phyloP scores from a whole-genome alignment of 2,797 vertebrate genomes.

The Phrynocephalus vlangalii region DNA sequence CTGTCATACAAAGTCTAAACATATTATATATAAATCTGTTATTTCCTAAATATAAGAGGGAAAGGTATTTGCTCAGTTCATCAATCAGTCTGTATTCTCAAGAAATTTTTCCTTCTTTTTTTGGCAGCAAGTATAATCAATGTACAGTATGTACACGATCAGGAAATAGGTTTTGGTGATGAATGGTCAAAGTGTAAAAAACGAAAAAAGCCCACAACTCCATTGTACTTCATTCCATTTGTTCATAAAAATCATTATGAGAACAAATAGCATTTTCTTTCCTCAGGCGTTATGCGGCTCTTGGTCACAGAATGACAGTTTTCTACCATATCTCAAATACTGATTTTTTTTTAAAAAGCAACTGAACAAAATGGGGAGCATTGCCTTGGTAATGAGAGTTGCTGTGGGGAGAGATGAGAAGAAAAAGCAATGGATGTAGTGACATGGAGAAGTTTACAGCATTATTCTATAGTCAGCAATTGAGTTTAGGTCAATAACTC shows the following conservation, averaged over 20 bases:
- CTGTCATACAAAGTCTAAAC: constrained; percentile 38
- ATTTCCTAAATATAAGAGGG: constrained; percentile 36
- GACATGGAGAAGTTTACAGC: constrained; percentile 48
- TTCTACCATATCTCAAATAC: constrained; percentile 59
- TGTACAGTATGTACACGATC: constrained; percentile 57
- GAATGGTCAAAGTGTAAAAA: constrained; percentile 71
- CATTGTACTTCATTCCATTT: constrained; percentile 71
- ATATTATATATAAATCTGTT: constrained; percentile 56
- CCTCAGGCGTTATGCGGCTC: constrained; percentile 57
- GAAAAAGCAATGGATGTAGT: constrained; percentile 36
- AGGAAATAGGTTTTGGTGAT: constrained; percentile 66
- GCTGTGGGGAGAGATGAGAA: not conserved
- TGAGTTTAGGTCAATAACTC: constrained; percentile 52
- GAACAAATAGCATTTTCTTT: constrained; percentile 73
- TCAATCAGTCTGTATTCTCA: constrained; percentile 52
- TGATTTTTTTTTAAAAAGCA: constrained; percentile 57
- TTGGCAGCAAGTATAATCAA: constrained; percentile 60
- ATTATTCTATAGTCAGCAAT: constrained; percentile 59
- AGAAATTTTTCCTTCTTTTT: constrained; percentile 39
- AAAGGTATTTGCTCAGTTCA: constrained; percentile 31
- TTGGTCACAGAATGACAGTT: constrained; percentile 63
- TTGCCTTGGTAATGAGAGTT: not conserved
- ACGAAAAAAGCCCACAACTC: constrained; percentile 47
- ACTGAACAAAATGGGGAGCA: constrained; percentile 49
- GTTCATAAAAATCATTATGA: constrained; percentile 67